Evolutionary conservation across 2,113 vertebrate genomes (phyloP), one percentile per base, ranked within the genome.

Genomic region (Spermophilus dauricus): DNA sequence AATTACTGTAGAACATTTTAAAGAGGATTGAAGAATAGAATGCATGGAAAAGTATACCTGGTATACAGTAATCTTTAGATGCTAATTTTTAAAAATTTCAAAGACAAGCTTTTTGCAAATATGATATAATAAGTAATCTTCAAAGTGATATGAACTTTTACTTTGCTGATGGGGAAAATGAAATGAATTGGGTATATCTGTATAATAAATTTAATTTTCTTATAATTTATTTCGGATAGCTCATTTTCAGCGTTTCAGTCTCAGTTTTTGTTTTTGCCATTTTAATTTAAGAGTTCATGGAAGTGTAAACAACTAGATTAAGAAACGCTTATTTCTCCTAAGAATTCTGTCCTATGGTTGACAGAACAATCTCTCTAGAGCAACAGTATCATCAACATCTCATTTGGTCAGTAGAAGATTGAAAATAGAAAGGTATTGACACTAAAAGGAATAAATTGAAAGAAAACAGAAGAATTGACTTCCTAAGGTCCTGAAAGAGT

Each of bases 211-310:
- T 95, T 95, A 61, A 78, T 61, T 72, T 72, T 4, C 37, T 69
- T 73, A 67, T 61, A 45, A 17, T 81, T 73, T 86, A 78, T 93
- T 73, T 95, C 78, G 58, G 45, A 37, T 32, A 61, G 34, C 14
- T 70, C 77, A 61, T 32, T 28, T 65, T 93, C n/a, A 63, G 39
- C 91, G 16, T 67, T 87, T 51, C 56, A 78, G 48, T 28, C 76
- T n/a, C n/a, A n/a, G 39, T 3, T 26, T 61, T 91, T 65, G 8
- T 58, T 34, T 45, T 34, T 34, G 17, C 4, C 56, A 26, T 91
- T 95, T 91, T 73, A 78, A 63, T 72, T 81, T 95, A 82, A 37
- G 89, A 89, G 81, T 89, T 86, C 48, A 42, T 34, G 24, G 42
- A 76, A 51, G 75, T 84, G 51, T 78, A 56, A 85, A 81, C 18